phyloP scores from a whole-genome alignment of 2,888 invertebrate genomes.

The Plagiodera versicolora region DNA sequence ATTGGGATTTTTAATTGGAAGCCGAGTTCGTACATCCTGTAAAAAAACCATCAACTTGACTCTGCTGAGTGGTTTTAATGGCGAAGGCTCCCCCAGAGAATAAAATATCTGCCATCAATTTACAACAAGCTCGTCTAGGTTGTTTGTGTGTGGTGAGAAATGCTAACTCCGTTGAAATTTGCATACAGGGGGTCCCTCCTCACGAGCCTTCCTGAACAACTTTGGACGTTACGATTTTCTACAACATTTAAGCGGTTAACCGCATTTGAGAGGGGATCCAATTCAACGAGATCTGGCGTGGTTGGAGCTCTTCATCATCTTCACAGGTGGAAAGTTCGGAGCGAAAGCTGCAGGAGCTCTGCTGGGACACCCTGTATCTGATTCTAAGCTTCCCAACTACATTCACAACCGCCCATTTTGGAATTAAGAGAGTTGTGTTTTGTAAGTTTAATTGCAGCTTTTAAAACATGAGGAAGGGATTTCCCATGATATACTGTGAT shows the following conservation, averaged over 20 bases:
- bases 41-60: not conserved
- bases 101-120: not conserved
- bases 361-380: too few relatives aligned
- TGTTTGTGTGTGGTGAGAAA: slow-evolving; percentile 1
- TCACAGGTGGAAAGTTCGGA: too few relatives aligned
- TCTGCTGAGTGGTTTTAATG: not conserved
- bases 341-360: too few relatives aligned
- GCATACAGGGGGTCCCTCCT: not conserved
- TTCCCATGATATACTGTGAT: not conserved
- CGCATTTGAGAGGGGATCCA: too few relatives aligned
- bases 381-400: not conserved
- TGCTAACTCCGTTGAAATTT: not conserved
- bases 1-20: too few relatives aligned
- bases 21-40: not conserved
- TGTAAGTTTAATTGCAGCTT: not conserved
- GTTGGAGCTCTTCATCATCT: too few relatives aligned
- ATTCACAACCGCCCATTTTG: not conserved
- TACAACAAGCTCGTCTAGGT: not conserved
- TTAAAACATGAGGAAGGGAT: not conserved
- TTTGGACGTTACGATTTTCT: too few relatives aligned
- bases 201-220: too few relatives aligned
- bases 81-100: not conserved
- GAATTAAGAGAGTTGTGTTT: not conserved
- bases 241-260: too few relatives aligned
- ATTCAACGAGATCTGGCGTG: too few relatives aligned